These are phyloP conservation scores for Diarsia dahlii DNA, from an alignment of 2,888 invertebrate genomes.

Conservation along the genomic window DNA sequence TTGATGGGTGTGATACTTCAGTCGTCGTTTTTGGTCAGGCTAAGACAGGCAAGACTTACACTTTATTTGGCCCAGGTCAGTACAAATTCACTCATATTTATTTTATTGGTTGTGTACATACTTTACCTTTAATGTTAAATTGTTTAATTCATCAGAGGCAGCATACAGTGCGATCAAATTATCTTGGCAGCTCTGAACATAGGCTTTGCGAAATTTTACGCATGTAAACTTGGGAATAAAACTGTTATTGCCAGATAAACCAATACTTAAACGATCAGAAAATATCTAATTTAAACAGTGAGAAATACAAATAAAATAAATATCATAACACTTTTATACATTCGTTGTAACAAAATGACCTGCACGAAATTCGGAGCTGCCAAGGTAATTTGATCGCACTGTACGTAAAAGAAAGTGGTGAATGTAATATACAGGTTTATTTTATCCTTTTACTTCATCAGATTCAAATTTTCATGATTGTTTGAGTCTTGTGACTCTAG, in stretches of 20 bases:
- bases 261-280: too few species aligned
- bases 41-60: slow-evolving; percentile 93
- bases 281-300: too few species aligned
- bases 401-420: slow-evolving; percentile 1
- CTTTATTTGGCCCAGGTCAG: slow-evolving; percentile 93
- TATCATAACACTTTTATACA: too few species aligned
- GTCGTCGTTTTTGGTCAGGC: slow-evolving; percentile 93
- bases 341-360: too few species aligned
- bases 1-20: slow-evolving; percentile 95
- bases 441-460: neutral
- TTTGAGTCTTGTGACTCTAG: neutral
- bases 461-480: neutral
- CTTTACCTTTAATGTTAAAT: neutral
- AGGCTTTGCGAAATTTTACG: too few species aligned
- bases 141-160: neutral
- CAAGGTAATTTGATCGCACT: neutral
- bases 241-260: too few species aligned
- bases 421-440: neutral
- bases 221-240: too few species aligned
- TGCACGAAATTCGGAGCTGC: too few species aligned
- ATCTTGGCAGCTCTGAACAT: too few species aligned
- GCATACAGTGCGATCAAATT: too few species aligned
- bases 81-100: slow-evolving; percentile 10
- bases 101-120: slow-evolving; percentile 3
- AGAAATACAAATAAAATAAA: too few species aligned